A percentile compares a stretch with the other conserved stretches of the same genome.
Evolutionary conservation across 2,797 vertebrate genomes (phyloP).

Genomic region (Liasis olivaceus): DNA sequence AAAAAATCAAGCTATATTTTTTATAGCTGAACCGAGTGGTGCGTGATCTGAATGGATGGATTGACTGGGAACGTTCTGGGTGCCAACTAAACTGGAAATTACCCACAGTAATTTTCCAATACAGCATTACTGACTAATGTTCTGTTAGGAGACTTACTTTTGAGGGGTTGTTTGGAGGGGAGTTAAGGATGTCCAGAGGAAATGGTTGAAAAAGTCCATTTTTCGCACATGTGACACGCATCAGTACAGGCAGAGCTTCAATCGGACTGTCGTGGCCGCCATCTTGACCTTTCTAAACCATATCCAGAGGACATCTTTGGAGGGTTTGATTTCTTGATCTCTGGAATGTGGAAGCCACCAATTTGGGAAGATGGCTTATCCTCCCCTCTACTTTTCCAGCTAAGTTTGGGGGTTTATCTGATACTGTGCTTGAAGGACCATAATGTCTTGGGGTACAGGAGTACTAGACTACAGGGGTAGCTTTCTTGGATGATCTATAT

Average conservation of each 20-base stretch:
- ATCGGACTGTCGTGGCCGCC: background rate
- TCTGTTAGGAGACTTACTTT: background rate
- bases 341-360: background rate
- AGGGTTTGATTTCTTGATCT: background rate
- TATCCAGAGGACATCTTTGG: background rate
- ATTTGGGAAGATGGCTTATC: background rate
- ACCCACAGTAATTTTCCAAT: background rate
- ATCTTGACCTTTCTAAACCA: background rate
- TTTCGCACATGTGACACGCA: background rate
- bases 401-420: background rate
- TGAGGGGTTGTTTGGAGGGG: background rate
- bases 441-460: background rate
- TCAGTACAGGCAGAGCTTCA: background rate
- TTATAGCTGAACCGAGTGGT: no score
- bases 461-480: background rate
- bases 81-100: background rate
- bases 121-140: background rate
- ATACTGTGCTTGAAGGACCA: background rate
- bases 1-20: no score
- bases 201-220: background rate
- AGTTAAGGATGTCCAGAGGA: background rate
- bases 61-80: background rate
- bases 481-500: background rate
- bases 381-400: background rate
- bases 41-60: no score